Percentiles rank a stretch among this genome's conserved stretches.
These are phyloP conservation scores for Mustela nigripes DNA, from an alignment of 2,113 vertebrate species.

Conservation along the genomic window DNA sequence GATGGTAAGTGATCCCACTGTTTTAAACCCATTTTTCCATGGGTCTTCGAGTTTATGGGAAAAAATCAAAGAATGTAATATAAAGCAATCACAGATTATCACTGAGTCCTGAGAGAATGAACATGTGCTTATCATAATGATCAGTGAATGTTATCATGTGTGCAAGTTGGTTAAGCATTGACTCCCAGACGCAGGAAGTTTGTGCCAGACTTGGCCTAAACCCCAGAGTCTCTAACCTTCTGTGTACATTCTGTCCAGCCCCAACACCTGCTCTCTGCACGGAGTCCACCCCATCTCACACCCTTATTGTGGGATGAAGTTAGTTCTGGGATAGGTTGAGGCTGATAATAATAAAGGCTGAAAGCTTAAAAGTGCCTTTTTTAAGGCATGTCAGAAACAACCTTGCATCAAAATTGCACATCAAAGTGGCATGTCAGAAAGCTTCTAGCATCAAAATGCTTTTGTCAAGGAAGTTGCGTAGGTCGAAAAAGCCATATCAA, in stretches of 20 bases:
- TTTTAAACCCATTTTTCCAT: background rate
- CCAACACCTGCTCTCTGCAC: background rate
- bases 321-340: background rate
- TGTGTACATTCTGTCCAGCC: background rate
- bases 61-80: background rate
- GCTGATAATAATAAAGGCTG: background rate
- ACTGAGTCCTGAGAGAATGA: background rate
- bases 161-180: background rate
- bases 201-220: background rate
- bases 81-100: background rate
- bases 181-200: background rate
- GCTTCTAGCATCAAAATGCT: background rate
- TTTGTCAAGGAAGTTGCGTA: slow-evolving; percentile 15
- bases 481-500: background rate
- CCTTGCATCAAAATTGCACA: background rate
- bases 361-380: background rate
- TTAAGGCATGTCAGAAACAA: slow-evolving; percentile 36
- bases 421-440: background rate
- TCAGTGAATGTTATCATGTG: background rate
- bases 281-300: background rate
- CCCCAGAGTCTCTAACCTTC: background rate
- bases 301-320: background rate
- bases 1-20: background rate
- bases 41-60: background rate
- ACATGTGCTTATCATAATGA: background rate